Evolutionary conservation across 2,797 vertebrate genomes (phyloP).

Genomic region (Delichon dasypus): DNA sequence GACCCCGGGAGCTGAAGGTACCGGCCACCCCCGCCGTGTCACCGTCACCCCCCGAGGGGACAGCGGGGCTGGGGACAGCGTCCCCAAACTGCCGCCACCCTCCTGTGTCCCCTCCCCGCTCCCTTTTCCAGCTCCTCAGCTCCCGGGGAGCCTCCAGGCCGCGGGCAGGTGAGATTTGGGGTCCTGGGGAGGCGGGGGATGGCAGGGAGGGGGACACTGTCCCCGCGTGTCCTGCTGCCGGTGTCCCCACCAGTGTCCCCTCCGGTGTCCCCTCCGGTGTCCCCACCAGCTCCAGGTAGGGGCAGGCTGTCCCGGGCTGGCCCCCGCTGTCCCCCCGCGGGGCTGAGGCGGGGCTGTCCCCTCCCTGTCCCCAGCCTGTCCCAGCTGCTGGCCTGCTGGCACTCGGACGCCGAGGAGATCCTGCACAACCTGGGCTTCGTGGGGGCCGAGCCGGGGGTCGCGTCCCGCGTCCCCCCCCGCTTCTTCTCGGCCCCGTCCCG

Average conservation of each 20-base stretch:
- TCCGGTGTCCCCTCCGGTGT: too few species aligned
- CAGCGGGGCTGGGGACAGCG: too few species aligned
- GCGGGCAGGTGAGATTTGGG: constrained; percentile 58
- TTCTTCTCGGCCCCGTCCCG: not conserved
- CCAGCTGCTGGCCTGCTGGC: not conserved
- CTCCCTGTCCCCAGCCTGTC: not conserved
- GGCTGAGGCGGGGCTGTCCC: not conserved
- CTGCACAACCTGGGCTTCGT: not conserved
- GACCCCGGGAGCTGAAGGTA: constrained; percentile 89
- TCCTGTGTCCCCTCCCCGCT: not conserved
- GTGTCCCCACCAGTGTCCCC: constrained; percentile 66
- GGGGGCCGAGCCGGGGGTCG: not conserved
- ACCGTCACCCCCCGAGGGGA: not conserved
- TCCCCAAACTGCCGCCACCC: not conserved
- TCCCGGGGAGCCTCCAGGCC: constrained; percentile 5
- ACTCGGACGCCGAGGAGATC: not conserved
- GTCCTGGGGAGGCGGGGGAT: not conserved
- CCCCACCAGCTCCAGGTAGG: constrained; percentile 78
- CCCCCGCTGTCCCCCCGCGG: too few species aligned
- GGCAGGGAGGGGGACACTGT: not conserved
- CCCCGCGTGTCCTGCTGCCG: not conserved
- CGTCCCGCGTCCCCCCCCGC: not conserved
- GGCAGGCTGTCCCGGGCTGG: accelerated
- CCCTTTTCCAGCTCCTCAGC: constrained; percentile 59
- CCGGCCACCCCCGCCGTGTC: not conserved